A percentile compares a stretch with the other conserved stretches of the same genome.
These are phyloP conservation scores for Fragum whitleyi DNA, from an alignment of 2,888 invertebrate species.

Conservation along the genomic window DNA sequence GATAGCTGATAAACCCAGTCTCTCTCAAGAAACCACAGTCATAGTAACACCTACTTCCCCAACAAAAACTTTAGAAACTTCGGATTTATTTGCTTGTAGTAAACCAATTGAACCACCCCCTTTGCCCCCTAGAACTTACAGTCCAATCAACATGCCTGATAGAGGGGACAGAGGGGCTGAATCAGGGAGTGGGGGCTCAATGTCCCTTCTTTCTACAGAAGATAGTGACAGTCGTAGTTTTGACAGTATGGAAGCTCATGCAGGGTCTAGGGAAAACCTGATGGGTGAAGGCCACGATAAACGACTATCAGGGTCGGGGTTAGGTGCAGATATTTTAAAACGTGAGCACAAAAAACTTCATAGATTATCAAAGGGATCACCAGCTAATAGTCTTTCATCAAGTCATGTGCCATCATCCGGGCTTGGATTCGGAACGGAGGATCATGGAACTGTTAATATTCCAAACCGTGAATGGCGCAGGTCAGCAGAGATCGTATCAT, in stretches of 20 bases:
- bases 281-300: constrained; percentile 50
- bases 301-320: constrained; percentile 37
- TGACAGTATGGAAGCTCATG: constrained; percentile 80
- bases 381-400: constrained; percentile 63
- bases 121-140: constrained; percentile 80
- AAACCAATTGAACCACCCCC: constrained; percentile 74
- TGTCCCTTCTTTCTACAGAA: constrained; percentile 59
- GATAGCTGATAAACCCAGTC: constrained; percentile 64
- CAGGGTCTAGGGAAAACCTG: constrained; percentile 75
- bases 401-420: constrained; percentile 16
- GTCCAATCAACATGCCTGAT: constrained; percentile 74
- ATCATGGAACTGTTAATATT: constrained; percentile 44
- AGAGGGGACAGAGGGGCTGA: constrained; percentile 53
- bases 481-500: constrained; percentile 48
- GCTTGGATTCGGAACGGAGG: constrained; percentile 21
- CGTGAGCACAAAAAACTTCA: constrained; percentile 64
- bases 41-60: constrained; percentile 60
- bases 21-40: constrained; percentile 27
- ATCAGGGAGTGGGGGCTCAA: constrained; percentile 60
- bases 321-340: constrained; percentile 56
- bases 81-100: constrained; percentile 43
- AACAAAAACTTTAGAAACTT: constrained; percentile 50
- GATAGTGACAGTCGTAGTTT: constrained; percentile 77
- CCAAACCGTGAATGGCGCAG: constrained; percentile 55
- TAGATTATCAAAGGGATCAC: constrained; percentile 38